Percentiles rank a stretch among this genome's conserved stretches.
These are phyloP conservation scores for Anisognathus igniventris DNA, from an alignment of 2,797 vertebrate genomes.

Conservation along the genomic window DNA sequence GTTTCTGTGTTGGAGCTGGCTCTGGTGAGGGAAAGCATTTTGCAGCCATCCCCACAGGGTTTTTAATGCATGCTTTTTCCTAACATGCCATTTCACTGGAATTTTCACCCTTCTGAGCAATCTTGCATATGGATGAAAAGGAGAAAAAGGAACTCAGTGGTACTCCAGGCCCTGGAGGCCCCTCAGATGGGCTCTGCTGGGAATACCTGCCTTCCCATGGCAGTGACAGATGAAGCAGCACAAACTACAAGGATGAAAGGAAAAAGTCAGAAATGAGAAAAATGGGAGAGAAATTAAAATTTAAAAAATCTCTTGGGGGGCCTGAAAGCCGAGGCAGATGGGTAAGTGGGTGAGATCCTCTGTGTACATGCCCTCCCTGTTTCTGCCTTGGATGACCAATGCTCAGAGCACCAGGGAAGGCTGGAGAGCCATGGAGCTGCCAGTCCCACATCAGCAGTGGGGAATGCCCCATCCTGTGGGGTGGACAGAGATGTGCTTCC, in stretches of 20 bases:
- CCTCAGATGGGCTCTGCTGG: neutral
- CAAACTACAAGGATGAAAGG: neutral
- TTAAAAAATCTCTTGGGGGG: neutral
- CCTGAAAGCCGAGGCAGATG: neutral
- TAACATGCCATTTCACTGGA: neutral
- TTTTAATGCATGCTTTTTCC: conserved; percentile 16
- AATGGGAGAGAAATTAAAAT: neutral
- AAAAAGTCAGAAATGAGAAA: neutral
- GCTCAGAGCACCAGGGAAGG: neutral
- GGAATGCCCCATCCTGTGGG: fast-evolving
- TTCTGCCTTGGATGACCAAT: neutral
- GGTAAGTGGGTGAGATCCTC: neutral
- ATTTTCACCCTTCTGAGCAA: conserved; percentile 46
- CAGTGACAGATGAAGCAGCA: neutral
- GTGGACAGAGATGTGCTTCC: neutral
- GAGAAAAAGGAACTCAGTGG: neutral
- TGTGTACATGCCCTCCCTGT: fast-evolving
- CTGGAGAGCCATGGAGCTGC: neutral
- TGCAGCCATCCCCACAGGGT: conserved; percentile 9
- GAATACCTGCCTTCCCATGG: neutral
- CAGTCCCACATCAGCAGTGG: neutral
- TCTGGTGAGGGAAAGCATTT: conserved; percentile 22
- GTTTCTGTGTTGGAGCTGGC: neutral
- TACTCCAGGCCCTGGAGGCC: neutral
- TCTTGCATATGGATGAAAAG: neutral